phyloP scores from a whole-genome alignment of 2,888 invertebrate species.

The Melanostoma scalare region DNA sequence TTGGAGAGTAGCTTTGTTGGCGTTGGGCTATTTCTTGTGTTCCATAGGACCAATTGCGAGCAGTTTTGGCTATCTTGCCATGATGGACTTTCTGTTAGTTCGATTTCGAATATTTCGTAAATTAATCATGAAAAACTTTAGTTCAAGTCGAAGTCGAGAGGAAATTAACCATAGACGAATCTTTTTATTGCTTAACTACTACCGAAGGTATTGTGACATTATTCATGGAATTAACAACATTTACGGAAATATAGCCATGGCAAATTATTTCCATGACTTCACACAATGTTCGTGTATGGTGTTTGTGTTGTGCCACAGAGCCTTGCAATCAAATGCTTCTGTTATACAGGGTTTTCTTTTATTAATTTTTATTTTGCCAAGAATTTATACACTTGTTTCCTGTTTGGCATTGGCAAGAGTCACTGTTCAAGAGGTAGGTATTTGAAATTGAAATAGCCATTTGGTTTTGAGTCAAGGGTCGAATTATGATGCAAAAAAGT shows the following conservation, averaged over 20 bases:
- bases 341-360: slow-evolving; percentile 75
- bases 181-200: slow-evolving; percentile 65
- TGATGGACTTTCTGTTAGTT: slow-evolving; percentile 78
- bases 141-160: background rate
- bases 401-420: slow-evolving; percentile 76
- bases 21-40: slow-evolving; percentile 75
- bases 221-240: slow-evolving; percentile 76
- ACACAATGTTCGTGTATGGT: slow-evolving; percentile 76
- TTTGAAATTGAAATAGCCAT: background rate
- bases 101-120: slow-evolving; percentile 77
- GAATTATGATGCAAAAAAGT: too few relatives aligned
- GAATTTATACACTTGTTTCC: slow-evolving; percentile 76
- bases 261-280: slow-evolving; percentile 78
- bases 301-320: slow-evolving; percentile 78
- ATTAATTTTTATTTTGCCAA: slow-evolving; percentile 75
- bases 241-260: slow-evolving; percentile 73
- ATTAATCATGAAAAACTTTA: slow-evolving; percentile 72
- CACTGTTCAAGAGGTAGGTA: slow-evolving; percentile 76
- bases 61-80: slow-evolving; percentile 75
- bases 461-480: too few relatives aligned
- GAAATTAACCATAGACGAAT: slow-evolving; percentile 40
- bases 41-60: slow-evolving; percentile 74
- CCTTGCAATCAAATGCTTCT: slow-evolving; percentile 69
- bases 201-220: slow-evolving; percentile 75
- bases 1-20: slow-evolving; percentile 70